phyloP scores from a whole-genome alignment of 2,888 invertebrate species.

The Nymphalis c-album region DNA sequence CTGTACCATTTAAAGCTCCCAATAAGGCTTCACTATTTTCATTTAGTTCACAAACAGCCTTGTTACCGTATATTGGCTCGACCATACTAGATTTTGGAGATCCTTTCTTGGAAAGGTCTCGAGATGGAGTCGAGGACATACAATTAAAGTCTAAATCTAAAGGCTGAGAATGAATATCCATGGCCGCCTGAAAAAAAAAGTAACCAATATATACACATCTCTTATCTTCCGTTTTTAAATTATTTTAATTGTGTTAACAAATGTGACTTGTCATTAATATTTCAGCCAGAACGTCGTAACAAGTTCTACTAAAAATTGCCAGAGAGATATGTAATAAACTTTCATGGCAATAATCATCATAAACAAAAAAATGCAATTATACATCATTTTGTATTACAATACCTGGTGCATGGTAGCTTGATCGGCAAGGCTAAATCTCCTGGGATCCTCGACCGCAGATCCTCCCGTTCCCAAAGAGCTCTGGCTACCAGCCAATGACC shows the following conservation, averaged over 20 bases:
- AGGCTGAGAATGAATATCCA: slow-evolving; percentile 75
- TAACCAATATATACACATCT: neutral
- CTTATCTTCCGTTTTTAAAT: no score
- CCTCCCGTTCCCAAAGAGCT: slow-evolving; percentile 80
- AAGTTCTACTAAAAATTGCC: no score
- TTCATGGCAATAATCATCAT: neutral
- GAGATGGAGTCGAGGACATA: slow-evolving; percentile 71
- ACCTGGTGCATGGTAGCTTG: slow-evolving; percentile 78
- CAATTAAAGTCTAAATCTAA: slow-evolving; percentile 77
- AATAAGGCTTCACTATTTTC: slow-evolving; percentile 69
- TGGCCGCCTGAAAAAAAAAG: slow-evolving; percentile 55
- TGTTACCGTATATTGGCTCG: slow-evolving; percentile 77
- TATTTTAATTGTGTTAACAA: no score
- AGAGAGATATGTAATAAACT: no score
- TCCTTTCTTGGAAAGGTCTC: slow-evolving; percentile 72
- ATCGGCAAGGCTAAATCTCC: slow-evolving; percentile 83
- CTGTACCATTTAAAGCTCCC: slow-evolving; percentile 66
- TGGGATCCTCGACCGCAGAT: slow-evolving; percentile 77
- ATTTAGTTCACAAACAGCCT: slow-evolving; percentile 69
- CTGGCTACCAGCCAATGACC: slow-evolving; percentile 83
- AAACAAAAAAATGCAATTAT: neutral
- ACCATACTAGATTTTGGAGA: slow-evolving; percentile 71
- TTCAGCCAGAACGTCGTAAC: no score
- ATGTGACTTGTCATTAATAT: no score
- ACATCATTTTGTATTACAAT: slow-evolving; percentile 21